Evolutionary conservation across 2,797 vertebrate genomes (phyloP), one percentile per base, ranked within the genome.

Genomic region (Sus cebifrons): DNA sequence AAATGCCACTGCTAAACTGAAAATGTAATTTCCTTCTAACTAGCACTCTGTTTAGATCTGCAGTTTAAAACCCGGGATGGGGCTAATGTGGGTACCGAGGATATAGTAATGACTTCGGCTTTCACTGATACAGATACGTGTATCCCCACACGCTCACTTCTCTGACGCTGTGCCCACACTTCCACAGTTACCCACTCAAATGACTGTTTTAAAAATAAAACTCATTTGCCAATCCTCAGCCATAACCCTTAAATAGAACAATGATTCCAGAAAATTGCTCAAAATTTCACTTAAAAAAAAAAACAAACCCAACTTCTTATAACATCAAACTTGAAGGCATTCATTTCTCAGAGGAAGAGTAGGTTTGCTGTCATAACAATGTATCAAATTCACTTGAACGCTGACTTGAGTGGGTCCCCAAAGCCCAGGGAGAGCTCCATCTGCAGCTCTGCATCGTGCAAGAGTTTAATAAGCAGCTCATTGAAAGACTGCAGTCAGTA

Each of bases 121-220:
- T 78, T 96, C 74, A 89, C 78, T 52, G 20, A 91, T 68, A 71
- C 1, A 95, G 91, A 95, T 36, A 95, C 29, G 73, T 17, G 78
- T 4, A 32, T 52, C 64, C 77, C 86, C 85, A 91, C 88, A 94
- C 58, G 40, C 81, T 78, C 79, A 36, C 62, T 96, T 87, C 85
- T 68, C 64, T 89, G 95, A 88, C 82, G 94, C 65, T 81, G 58
- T 92, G 82, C 84, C 86, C 75, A 84, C 60, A 6, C 21, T 96
- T 96, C 78, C 82, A 86, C 79, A 83, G 32, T 91, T 84, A 74
- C 82, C 97, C 94, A 95, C 95, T 96, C 85, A 94, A 91, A 97
- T 96, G 58, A 86, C 64, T 78, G 89, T 60, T 96, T 85, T 95
- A 95, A 96, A 97, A 97, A 97, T 86, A 94, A 92, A 79, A 93